These are phyloP conservation scores for Zosterops hypoxanthus DNA, from an alignment of 2,113 vertebrate species.

Conservation along the genomic window DNA sequence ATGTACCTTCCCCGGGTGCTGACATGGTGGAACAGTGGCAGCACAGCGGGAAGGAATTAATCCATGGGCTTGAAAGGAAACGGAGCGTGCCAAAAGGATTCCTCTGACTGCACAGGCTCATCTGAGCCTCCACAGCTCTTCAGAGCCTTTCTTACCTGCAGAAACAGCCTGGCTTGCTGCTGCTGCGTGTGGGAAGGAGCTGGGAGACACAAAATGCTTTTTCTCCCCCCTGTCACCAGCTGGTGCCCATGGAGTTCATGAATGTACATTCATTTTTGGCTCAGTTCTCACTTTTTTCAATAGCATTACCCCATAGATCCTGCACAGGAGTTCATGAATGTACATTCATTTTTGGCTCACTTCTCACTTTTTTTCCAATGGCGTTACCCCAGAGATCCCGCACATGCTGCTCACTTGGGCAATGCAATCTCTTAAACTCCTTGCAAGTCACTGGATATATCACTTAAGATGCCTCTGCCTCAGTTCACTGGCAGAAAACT, in stretches of 20 bases:
- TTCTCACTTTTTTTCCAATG: not conserved
- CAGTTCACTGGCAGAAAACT: not conserved
- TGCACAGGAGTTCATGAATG: not conserved
- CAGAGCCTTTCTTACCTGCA: not conserved
- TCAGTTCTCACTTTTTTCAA: not conserved
- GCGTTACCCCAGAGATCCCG: not conserved
- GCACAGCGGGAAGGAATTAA: conserved; percentile 51
- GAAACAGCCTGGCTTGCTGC: not conserved
- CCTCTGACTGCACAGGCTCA: not conserved
- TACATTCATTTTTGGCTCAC: not conserved
- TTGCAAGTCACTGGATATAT: not conserved
- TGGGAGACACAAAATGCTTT: not conserved
- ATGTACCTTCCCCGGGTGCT: not conserved
- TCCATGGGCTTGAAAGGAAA: not conserved
- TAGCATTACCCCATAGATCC: not conserved
- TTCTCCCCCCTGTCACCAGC: fast-evolving
- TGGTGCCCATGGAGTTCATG: not conserved
- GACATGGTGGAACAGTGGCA: conserved; percentile 38
- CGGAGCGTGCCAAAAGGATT: not conserved
- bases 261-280: not conserved
- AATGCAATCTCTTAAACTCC: not conserved
- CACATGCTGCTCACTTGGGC: not conserved
- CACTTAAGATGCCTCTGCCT: not conserved
- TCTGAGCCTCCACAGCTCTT: not conserved
- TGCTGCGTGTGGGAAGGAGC: not conserved